These are phyloP conservation scores for Stramonita haemastoma DNA, from an alignment of 2,888 invertebrate genomes.

Conservation along the genomic window DNA sequence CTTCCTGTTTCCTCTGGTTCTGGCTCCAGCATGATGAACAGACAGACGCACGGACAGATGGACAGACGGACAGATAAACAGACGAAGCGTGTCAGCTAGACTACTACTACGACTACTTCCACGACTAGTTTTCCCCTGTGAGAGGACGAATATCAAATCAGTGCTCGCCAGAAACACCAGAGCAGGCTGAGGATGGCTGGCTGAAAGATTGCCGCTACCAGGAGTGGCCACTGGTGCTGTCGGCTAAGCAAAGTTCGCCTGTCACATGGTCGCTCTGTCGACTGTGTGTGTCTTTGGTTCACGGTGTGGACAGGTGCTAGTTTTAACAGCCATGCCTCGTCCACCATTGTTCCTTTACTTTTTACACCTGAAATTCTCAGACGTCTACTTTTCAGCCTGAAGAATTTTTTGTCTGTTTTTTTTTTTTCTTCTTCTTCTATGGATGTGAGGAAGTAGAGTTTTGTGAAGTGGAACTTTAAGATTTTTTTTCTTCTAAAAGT, in stretches of 20 bases:
- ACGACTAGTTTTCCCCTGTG: too few relatives aligned
- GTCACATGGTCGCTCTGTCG: neutral
- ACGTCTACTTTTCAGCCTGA: neutral
- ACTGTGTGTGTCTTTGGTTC: neutral
- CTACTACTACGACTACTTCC: too few relatives aligned
- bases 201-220: neutral
- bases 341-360: neutral
- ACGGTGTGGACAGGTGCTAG: neutral
- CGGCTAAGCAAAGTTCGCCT: neutral
- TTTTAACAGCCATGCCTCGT: too few relatives aligned
- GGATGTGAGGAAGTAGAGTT: neutral
- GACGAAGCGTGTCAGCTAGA: too few relatives aligned
- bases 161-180: neutral
- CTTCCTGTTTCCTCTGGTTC: too few relatives aligned
- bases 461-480: neutral
- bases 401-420: neutral
- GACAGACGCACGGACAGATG: too few relatives aligned
- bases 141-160: conserved; percentile 5
- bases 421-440: neutral
- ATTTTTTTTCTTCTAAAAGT: too few relatives aligned
- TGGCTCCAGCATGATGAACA: too few relatives aligned
- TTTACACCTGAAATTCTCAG: neutral
- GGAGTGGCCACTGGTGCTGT: neutral
- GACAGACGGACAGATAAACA: too few relatives aligned
- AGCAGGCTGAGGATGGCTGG: neutral